These are phyloP conservation scores for Myathropa florea DNA, from an alignment of 2,888 invertebrate genomes.

Conservation along the genomic window DNA sequence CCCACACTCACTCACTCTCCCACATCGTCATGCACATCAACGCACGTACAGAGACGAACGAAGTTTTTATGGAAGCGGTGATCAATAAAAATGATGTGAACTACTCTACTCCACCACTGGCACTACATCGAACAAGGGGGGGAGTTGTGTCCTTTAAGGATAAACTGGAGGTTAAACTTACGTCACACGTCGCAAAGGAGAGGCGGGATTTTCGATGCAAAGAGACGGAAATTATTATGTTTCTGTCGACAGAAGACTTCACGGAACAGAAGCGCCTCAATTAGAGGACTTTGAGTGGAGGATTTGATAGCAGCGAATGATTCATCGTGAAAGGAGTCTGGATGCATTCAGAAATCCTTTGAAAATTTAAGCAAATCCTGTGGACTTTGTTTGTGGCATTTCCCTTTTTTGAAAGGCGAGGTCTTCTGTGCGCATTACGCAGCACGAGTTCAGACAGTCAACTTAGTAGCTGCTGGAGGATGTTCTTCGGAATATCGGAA, in stretches of 20 bases:
- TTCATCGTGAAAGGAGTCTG: no score
- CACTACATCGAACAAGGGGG: neutral
- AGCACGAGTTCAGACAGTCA: no score
- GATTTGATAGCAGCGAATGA: neutral
- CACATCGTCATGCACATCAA: neutral
- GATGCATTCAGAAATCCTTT: no score
- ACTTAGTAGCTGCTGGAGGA: no score
- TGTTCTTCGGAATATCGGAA: no score
- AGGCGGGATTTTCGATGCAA: neutral
- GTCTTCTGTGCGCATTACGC: no score
- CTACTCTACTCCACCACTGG: neutral
- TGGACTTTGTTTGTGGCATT: no score
- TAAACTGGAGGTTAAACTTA: neutral
- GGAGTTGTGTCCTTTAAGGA: no score
- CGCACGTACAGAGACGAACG: neutral
- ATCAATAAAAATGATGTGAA: conserved; percentile 38
- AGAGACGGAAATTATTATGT: neutral
- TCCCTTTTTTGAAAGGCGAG: no score
- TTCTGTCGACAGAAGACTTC: neutral
- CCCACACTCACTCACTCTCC: neutral
- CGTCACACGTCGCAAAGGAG: neutral
- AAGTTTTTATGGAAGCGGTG: conserved; percentile 12
- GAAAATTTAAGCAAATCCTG: no score
- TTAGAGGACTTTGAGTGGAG: neutral
- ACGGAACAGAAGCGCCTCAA: neutral